Base-by-base conservation (phyloP, 2,113 vertebrate genomes). In the Motacilla alba region DNA sequence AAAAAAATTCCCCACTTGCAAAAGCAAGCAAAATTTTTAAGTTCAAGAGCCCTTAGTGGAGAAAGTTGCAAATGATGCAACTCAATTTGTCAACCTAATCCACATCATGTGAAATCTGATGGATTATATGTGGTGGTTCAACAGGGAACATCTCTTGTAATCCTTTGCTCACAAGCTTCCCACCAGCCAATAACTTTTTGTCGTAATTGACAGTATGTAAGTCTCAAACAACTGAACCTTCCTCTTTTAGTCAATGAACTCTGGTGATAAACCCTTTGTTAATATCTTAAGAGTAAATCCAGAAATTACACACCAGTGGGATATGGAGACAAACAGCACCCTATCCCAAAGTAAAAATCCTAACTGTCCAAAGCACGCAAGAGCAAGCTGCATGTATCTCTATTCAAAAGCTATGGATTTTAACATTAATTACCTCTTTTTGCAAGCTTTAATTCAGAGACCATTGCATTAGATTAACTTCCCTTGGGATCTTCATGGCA, bases 161-260 rank as follows among this genome's bases (percentile, higher is more conserved):
- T 86, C 89, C 83, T 64, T 78, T 81, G 47, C 30, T 90, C 68
- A 49, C 11, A 7, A 86, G 39, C 76, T 87, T 77, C 55, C 47
- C 60, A 87, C 13, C 56, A 87, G 52, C 68, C 92, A 96, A 74
- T 80, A 93, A 74, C 68, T 77, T 69, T 91, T 91, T 73, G 41
- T 58, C 49, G 69, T 64, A 94, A 95, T 39, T 87, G 78, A 76
- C 87, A 91, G 9, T 10, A 33, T 58, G 12, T n/a, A 95, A 33
- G 69, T 60, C 70, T 83, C 77, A 66, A 79, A 66, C 13, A 85
- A 49, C 26, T 76, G 83, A 87, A 87, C 6, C 23, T 68, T 85
- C 56, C 43, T 43, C 6, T 70, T 93, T 31, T 43, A 15, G 58
- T 39, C 75, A 78, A 85, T 27, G 52, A 72, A 73, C 72, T 66